Evolutionary conservation across 64 coral and sea anemone genomes (phyloP), one percentile per base, ranked within the genome.

Genomic region (Dendrophyllia cribrosa): DNA sequence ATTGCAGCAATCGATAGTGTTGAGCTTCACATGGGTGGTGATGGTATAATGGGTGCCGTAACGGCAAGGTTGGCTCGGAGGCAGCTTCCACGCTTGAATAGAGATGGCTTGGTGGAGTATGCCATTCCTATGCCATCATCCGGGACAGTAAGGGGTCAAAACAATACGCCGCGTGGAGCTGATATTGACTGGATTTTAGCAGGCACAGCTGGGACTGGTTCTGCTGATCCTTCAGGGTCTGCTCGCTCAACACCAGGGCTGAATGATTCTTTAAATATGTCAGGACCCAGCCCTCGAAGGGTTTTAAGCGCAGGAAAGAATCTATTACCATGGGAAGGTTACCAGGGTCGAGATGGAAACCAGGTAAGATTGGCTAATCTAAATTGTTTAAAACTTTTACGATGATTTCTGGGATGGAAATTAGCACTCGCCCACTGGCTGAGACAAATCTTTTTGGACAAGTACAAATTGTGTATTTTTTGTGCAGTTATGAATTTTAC

Each of bases 161-260:
- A 7, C 63, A 93, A 72, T 24, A 78, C 75, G 14, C 94, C 91
- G 24, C 82, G 94, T 72, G 97, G 97, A 66, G 97, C 97, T 52
- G 97, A 99, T 91, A 93, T 99, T 85, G 97, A 99, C 74, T 99
- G 97, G 97, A 85, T 99, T 19, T 79, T 96, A 71, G 97, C 97
- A 66, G 95, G 95, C 15, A 97, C 95, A 44, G 89, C 85, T 44
- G 94, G 94, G 23, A 90, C 70, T 43, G 88, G 88, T 52, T 93
- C 97, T 20, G 88, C 97, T 12, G 94, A 95, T 95, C 64, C 75
- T 43, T 73, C 94, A 26, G 79, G 49, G 4, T 94, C 94, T 56
- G 91, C 94, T 72, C 59, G 97, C 19, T 96, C 97, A 69, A 99
- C 97, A 6, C 97, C 97, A 66, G 94, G 97, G 63, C 82, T 96